Base-by-base conservation (phyloP, 2,113 vertebrate genomes). In the Takifugu bimaculatus region DNA sequence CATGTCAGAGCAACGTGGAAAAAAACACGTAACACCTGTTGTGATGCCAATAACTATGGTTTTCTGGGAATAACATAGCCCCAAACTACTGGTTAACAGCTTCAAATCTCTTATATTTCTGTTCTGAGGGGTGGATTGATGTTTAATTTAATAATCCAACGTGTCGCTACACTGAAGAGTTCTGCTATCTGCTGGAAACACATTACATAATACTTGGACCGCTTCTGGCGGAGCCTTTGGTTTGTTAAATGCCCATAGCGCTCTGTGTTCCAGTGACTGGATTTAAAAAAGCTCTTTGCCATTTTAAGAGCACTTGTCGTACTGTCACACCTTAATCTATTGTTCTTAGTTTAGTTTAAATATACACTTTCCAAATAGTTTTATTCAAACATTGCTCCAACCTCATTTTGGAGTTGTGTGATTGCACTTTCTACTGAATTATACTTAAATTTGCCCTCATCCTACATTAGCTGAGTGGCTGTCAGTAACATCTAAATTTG, bases 401-500 rank as follows among this genome's bases (percentile, higher is more conserved):
- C 27, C 47, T 43, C 6, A 26, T 42, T 27, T 39, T 44, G 65
- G 64, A 14, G 13, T 48, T 2, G 13, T 14, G 13, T 48, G 13
- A 48, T 48, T 14, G 45, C 4, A 2, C 13, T 12, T n/a, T 15
- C 45, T 15, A 48, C 13, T 68, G 68, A 32, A 2, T 44, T 29
- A 7, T 44, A 26, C 65, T 67, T 68, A 12, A 39, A 54, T 76
- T 32, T 51, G 35, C 50, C 26, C 75, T 64, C 39, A 25, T 68
- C 51, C 44, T 25, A 78, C 75, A 67, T 62, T 70, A 84, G 60
- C 55, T 57, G 73, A 72, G 58, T 65, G 35, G 49, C 71, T 74
- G 65, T 84, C 74, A 63, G 63, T 74, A 65, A 62, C 54, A 60
- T 76, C 64, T 9, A 65, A 42, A 75, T 73, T 69, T 65, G 77